Evolutionary conservation across 1,140 invertebrate genomes (phyloP).

Genomic region (Uloborus diversus): DNA sequence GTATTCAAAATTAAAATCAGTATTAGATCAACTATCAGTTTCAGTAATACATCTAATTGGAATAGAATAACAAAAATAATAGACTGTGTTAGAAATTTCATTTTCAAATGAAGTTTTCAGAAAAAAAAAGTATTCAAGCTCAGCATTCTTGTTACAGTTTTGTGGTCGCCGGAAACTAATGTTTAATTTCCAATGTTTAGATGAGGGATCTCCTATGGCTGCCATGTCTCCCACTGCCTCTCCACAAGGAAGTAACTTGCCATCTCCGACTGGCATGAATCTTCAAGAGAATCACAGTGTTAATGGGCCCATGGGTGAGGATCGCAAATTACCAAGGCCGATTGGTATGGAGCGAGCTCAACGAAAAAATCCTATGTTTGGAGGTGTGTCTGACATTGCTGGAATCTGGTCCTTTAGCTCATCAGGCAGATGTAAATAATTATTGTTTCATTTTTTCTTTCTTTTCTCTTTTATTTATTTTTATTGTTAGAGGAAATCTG

Average conservation of each 20-base stretch:
- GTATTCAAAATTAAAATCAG: too few relatives aligned
- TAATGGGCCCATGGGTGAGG: slow-evolving; percentile 54
- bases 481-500: background rate
- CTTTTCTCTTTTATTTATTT: background rate
- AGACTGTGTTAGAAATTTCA: too few relatives aligned
- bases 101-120: too few relatives aligned
- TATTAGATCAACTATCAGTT: too few relatives aligned
- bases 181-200: too few relatives aligned
- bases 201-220: slow-evolving; percentile 54
- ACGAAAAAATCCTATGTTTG: slow-evolving; percentile 55
- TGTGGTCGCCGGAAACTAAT: too few relatives aligned
- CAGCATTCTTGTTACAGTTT: too few relatives aligned
- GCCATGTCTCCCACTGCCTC: slow-evolving; percentile 54
- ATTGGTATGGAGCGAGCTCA: slow-evolving; percentile 63
- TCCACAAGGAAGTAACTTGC: slow-evolving; percentile 58
- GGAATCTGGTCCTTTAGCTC: slow-evolving; percentile 51
- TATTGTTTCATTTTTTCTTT: slow-evolving; percentile 34
- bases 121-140: too few relatives aligned
- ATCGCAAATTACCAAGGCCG: slow-evolving; percentile 60
- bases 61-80: too few relatives aligned
- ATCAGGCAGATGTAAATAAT: slow-evolving; percentile 55
- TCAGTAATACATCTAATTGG: too few relatives aligned
- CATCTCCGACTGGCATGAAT: slow-evolving; percentile 58
- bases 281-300: slow-evolving; percentile 53
- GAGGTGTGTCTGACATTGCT: slow-evolving; percentile 41